Evolutionary conservation across 2,113 vertebrate species (phyloP), one percentile per base, ranked within the genome.

Genomic region (Pteruthius melanotis): DNA sequence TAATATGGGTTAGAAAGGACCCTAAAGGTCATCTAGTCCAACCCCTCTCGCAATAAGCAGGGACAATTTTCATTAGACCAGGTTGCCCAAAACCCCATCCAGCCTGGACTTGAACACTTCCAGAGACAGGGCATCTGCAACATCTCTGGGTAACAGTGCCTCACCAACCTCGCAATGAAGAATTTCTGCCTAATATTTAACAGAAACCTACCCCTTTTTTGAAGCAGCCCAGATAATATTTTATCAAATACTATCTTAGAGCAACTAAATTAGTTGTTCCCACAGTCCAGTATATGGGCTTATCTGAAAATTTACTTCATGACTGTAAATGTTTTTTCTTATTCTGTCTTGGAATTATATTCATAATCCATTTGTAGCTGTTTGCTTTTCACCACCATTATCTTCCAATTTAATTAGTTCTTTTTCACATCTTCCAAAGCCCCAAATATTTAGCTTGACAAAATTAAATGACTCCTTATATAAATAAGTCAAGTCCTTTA

Each of bases 401-500:
- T 75, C 37, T 77, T 90, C 69, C 86, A 69, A 33, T 89, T 83
- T 77, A 89, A 85, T 95, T 72, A 86, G 49, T 37, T 92, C 76
- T 92, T 92, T 86, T 37, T 57, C 28, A 89, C 19, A 42, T 85
- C 54, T 93, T 92, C 15, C 59, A 74, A 39, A 86, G 22, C 45
- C 45, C 54, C 15, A 80, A 76, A 89, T 80, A 5, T 78, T 95
- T 82, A 87, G 52, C 45, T 93, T 69, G 68, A 72, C 17, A 83
- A 82, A 88, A 90, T 92, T 83, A 71, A 95, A 88, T 90, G 33
- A 57, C 63, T 92, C 8, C n/a, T 83, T 42, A 53, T 57, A 76
- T 37, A 95, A 92, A 92, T 57, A 83, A 95, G 50, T 92, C 66
- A 86, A 91, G 68, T 52, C 42, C 31, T 92, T 90, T 94, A 86